Conservation (phyloP, 2,888 invertebrate species). For the Apamea crenata region DNA sequence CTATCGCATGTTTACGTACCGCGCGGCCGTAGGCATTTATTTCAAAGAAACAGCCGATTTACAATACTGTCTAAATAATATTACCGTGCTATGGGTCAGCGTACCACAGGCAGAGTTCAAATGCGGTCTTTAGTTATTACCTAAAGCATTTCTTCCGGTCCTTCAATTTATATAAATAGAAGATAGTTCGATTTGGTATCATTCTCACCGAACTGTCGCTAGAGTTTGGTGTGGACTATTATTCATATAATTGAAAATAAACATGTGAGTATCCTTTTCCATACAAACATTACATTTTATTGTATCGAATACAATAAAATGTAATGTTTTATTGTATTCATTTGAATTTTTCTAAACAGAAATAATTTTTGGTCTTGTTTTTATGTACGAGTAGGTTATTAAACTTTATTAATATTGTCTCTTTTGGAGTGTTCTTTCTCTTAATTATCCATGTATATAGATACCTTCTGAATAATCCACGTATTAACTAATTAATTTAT, state of each 20-base stretch:
- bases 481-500: background rate
- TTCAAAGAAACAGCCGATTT: no score
- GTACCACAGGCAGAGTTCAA: slow-evolving; percentile 37
- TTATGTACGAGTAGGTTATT: no score
- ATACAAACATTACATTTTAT: background rate
- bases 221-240: slow-evolving; percentile 19
- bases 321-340: no score
- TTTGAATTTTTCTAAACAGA: background rate
- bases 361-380: background rate
- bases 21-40: no score
- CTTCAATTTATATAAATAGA: slow-evolving; percentile 41
- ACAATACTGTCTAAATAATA: no score
- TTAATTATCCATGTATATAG: background rate
- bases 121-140: slow-evolving; percentile 31
- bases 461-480: background rate
- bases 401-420: background rate
- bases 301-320: no score
- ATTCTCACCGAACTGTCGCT: slow-evolving; percentile 12
- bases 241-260: background rate
- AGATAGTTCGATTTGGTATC: slow-evolving; percentile 1
- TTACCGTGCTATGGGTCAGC: slow-evolving; percentile 22
- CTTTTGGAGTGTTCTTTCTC: background rate
- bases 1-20: no score
- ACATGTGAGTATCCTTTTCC: slow-evolving; percentile 16
- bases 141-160: background rate